phyloP scores from a whole-genome alignment of 1,140 invertebrate genomes.

The Bombus impatiens region DNA sequence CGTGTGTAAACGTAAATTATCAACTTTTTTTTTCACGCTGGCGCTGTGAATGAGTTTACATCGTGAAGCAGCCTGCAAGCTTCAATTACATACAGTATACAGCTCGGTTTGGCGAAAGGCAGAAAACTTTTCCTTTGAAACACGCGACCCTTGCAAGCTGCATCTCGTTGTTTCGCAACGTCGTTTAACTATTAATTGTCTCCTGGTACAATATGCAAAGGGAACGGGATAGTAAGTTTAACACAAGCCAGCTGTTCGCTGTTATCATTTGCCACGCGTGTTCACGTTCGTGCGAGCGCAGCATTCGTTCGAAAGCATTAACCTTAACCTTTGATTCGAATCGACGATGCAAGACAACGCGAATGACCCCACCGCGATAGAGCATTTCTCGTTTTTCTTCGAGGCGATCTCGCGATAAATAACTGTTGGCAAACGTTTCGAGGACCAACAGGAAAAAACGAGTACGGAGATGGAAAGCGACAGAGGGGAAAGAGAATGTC shows the following conservation, averaged over 20 bases:
- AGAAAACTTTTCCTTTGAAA: background rate
- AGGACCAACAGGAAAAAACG: constrained; percentile 2
- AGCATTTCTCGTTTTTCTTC: constrained; percentile 26
- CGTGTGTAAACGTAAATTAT: background rate
- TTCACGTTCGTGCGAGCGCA: background rate
- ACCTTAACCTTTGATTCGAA: constrained; percentile 13
- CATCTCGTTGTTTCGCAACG: background rate
- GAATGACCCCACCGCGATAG: background rate
- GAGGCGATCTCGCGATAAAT: constrained; percentile 39
- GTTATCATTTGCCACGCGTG: constrained; percentile 24
- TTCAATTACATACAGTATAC: background rate
- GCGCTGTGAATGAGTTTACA: background rate
- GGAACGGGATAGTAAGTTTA: background rate
- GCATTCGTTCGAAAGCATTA: constrained; percentile 13
- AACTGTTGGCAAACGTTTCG: constrained; percentile 50
- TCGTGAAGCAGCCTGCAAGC: background rate
- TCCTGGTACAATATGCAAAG: background rate
- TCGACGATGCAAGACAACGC: background rate
- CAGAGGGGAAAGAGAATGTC: background rate
- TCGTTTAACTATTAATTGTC: constrained; percentile 10
- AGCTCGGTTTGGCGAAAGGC: background rate
- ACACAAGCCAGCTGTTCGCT: background rate
- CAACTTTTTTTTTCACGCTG: background rate
- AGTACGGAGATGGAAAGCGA: constrained; percentile 1
- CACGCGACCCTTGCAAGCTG: too few species aligned